Evolutionary conservation across 2,888 invertebrate species (phyloP), one percentile per base, ranked within the genome.

Genomic region (Altica lythri): DNA sequence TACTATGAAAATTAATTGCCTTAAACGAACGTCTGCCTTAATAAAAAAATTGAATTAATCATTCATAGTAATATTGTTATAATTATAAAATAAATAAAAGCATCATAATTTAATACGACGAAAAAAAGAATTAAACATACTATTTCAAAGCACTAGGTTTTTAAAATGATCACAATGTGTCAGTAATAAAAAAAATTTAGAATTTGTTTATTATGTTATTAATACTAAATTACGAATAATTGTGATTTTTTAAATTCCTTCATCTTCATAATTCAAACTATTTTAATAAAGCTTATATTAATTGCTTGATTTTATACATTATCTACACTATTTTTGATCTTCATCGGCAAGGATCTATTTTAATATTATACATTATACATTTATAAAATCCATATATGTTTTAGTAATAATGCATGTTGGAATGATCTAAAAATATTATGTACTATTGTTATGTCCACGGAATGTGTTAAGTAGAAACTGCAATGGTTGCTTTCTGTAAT

Each of bases 241-340:
- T 40, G 38, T 30, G 19, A 16, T 13, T 16, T 30, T 40, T 37
- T 38, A 4, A 43, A 38, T 16, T 4, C 37, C 13, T 13, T 44
- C 12, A 44, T 27, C 32, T 51, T 35, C 4, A 8, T 12, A 4
- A 32, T n/a, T n/a, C n/a, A 14, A 30, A 12, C 25, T 46, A 46
- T 44, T 50, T 48, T 51, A 25, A 62, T 60, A 63, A 63, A 51
- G 68, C 68, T 69, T 68, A 61, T 67, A 69, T 68, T 69, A 69
- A 69, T 69, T 69, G 67, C 68, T 68, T 65, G 61, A 49, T 49
- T 49, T 12, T 40, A 8, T 48, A 48, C 13, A 16, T 27, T 37
- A 10, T 47, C 12, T 25, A n/a, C n/a, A n/a, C 13, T 14, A 47
- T 17, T 27, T 30, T 8, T 30, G 2, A 5, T 30, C 10, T 12